Evolutionary conservation across 2,113 vertebrate species (phyloP).

Genomic region (Cichladusa arquata): DNA sequence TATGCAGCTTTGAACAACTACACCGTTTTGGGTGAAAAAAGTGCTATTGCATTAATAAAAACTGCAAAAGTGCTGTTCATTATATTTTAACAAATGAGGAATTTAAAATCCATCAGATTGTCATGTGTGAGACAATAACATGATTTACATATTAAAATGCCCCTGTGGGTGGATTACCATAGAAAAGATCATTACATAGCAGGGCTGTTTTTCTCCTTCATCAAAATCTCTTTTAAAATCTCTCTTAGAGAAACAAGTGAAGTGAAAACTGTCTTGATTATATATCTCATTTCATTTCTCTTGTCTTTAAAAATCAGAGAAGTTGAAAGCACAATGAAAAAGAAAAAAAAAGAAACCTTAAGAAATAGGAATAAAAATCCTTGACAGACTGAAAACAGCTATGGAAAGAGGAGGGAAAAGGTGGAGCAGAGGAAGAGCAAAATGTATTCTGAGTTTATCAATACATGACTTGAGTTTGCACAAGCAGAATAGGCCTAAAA

Average conservation of each 20-base stretch:
- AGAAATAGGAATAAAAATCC: constrained; percentile 27
- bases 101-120: constrained; percentile 47
- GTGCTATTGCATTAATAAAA: constrained; percentile 6
- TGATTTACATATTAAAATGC: constrained; percentile 56
- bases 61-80: constrained; percentile 32
- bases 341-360: neutral
- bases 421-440: neutral
- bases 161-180: constrained; percentile 38
- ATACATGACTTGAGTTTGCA: neutral
- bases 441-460: neutral
- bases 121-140: constrained; percentile 32
- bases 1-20: neutral
- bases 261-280: constrained; percentile 66
- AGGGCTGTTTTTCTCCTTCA: constrained; percentile 20
- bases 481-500: neutral
- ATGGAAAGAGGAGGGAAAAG: neutral
- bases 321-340: constrained; percentile 43
- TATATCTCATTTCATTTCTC: constrained; percentile 42
- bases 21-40: constrained; percentile 1
- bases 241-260: constrained; percentile 52
- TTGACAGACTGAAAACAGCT: neutral
- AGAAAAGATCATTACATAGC: constrained; percentile 35
- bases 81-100: constrained; percentile 44
- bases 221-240: constrained; percentile 52
- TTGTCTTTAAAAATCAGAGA: constrained; percentile 63